Base-by-base conservation (phyloP, 2,888 invertebrate species). In the Microctonus brassicae region DNA sequence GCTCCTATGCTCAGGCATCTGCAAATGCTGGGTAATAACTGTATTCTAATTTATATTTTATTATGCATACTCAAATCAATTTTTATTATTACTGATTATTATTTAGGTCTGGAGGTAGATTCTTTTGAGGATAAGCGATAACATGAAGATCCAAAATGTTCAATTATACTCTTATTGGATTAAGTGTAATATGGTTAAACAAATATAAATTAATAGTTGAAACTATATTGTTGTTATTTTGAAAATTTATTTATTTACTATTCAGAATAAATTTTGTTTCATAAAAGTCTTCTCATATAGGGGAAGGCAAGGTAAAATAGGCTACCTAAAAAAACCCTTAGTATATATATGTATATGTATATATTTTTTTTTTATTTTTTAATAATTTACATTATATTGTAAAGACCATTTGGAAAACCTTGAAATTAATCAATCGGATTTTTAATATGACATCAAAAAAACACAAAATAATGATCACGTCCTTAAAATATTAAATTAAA, bases 1-100 rank as follows among this genome's bases (percentile, higher is more conserved):
- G 73, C 5, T 71, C 80, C 1, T 82, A 76, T 57, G 73, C 82
- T 6, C n/a, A n/a, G n/a, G n/a, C n/a, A n/a, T 69, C 17, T 11
- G 72, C 79, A 0, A 72, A 52, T 22, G 70, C 81, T 33, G 78
- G 78, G 81, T 82, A 76, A 74, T 39, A 70, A 75, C 64, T 39
- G 26, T 20, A 13, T 11, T 13, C 13, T 9, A 33, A 17, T 58
- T n/a, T 17, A n/a, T 26, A 11, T 34, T 60, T 20, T 29, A 29
- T 29, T 29, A n/a, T 29, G 4, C 7, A 10, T 33, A 3, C 10
- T 17, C 34, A 10, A 6, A 17, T 17, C 6, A 22, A 36, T 34
- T 20, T n/a, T 26, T 26, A 52, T 29, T 11, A 13, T 29, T 29
- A 13, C 26, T 57, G 29, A 29, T 29, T 29, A 29, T 17, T 47